Base-by-base conservation (phyloP, 2,113 vertebrate species). In the Thomomys bottae region DNA sequence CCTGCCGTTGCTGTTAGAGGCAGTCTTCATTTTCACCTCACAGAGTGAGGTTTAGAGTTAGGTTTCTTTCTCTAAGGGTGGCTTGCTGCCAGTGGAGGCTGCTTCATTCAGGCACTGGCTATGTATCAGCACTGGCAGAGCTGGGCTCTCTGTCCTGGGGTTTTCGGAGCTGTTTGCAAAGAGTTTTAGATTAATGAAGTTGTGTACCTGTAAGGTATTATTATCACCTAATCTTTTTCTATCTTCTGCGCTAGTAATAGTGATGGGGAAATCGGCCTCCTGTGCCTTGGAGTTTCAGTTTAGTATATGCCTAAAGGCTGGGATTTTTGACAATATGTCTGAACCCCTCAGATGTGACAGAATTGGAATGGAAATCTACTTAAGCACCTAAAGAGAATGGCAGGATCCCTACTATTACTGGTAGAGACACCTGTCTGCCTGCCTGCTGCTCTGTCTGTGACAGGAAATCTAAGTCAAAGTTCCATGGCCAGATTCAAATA, bases 191-290 rank as follows among this genome's bases (percentile, higher is more conserved):
- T 95, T 89, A 93, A 93, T 84, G 82, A 88, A 90, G 61, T 26
- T 61, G 73, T 66, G 11, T 66, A 45, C 85, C 84, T 90, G 76
- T 64, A 66, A 95, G 71, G 61, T 64, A n/a, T 90, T 91, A 91
- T 91, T 85, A 92, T 90, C 94, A 93, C 87, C 57, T 94, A 59
- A 92, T 86, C 93, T 77, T 86, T 92, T 88, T 93, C 71, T 76
- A 28, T 89, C 87, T 94, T 87, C 75, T 64, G 72, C 30, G 82
- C 54, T 8, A 5, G 61, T 83, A 10, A 82, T 3, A 67, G 54
- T 30, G 75, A 82, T 36, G 63, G 82, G 45, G 49, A 67, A 88
- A 34, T 38, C 61, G 83, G 68, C 54, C 36, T 72, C 81, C 23
- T 1, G 6, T 57, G 81, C 81, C 61, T 94, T 8, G 0, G 71